Percentiles rank a stretch among this genome's conserved stretches.
Evolutionary conservation across 2,797 vertebrate species (phyloP).

Genomic region (Sebastes hubbsi): DNA sequence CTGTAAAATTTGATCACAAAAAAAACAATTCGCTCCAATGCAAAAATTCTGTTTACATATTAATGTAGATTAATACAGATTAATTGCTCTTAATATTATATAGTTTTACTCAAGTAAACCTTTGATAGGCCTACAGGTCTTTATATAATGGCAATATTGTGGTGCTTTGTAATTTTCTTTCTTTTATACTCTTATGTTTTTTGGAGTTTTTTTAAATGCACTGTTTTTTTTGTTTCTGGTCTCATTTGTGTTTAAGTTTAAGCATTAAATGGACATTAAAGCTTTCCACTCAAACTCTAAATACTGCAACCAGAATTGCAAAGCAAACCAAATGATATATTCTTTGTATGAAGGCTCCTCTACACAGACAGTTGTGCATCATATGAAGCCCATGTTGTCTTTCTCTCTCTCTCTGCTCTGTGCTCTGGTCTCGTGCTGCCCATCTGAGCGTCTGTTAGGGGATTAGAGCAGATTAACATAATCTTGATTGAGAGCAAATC

Average conservation of each 20-base stretch:
- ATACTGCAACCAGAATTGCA: not conserved
- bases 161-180: not conserved
- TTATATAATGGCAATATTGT: not conserved
- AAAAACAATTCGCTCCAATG: too few species aligned
- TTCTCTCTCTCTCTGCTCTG: conserved; percentile 1
- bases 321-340: not conserved
- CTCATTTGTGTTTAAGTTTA: not conserved
- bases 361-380: not conserved
- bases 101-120: not conserved
- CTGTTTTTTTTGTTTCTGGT: not conserved
- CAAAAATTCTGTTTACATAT: not conserved
- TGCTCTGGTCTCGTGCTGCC: conserved; percentile 27
- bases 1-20: too few species aligned
- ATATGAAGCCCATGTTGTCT: not conserved
- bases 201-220: not conserved
- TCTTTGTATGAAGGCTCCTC: not conserved
- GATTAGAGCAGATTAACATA: conserved; percentile 82
- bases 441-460: conserved; percentile 57
- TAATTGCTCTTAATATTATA: not conserved
- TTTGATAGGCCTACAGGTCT: not conserved
- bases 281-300: not conserved
- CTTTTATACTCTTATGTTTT: not conserved
- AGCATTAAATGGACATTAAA: not conserved
- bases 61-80: not conserved
- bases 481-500: conserved; percentile 75